Evolutionary conservation across 37 sponge, comb jelly and placozoan genomes (phyloP).

Genomic region (Chondrosia reniformis): DNA sequence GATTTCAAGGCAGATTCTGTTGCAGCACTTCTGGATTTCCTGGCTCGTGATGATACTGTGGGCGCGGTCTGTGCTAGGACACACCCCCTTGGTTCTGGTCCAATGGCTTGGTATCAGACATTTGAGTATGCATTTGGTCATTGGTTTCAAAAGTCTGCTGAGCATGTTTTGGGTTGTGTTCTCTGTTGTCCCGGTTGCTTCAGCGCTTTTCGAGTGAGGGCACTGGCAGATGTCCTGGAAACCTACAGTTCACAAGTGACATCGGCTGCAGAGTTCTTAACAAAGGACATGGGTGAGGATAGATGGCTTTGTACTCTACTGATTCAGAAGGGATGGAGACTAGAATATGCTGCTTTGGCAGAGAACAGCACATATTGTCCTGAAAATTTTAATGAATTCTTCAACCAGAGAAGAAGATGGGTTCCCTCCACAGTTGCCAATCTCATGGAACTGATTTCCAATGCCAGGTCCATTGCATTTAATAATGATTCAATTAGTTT

Average conservation of each 20-base stretch:
- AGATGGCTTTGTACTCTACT: conserved; percentile 94
- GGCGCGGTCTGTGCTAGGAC: conserved; percentile 87
- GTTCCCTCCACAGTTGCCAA: conserved; percentile 88
- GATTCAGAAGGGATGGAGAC: conserved; percentile 76
- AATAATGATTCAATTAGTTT: conserved; percentile 63
- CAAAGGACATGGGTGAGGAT: conserved; percentile 95
- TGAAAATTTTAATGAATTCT: conserved; percentile 77
- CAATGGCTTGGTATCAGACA: conserved; percentile 84
- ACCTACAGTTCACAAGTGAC: conserved; percentile 62
- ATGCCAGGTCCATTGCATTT: conserved; percentile 32
- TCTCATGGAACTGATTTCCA: conserved; percentile 45
- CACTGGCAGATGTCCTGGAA: conserved; percentile 58
- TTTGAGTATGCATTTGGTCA: conserved; percentile 89
- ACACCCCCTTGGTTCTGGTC: conserved; percentile 83
- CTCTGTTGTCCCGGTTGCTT: conserved; percentile 93
- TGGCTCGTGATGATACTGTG: conserved; percentile 60
- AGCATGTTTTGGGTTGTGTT: conserved; percentile 84
- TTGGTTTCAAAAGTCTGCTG: conserved; percentile 82
- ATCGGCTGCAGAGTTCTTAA: conserved; percentile 74
- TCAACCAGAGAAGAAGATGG: conserved; percentile 86
- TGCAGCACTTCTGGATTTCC: conserved; percentile 63
- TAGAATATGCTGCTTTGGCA: conserved; percentile 80
- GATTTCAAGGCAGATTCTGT: conserved; percentile 79
- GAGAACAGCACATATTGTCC: conserved; percentile 82
- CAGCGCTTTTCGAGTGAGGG: conserved; percentile 74